Evolutionary conservation across 2,797 vertebrate genomes (phyloP).

Genomic region (Periophthalmus magnuspinnatus): DNA sequence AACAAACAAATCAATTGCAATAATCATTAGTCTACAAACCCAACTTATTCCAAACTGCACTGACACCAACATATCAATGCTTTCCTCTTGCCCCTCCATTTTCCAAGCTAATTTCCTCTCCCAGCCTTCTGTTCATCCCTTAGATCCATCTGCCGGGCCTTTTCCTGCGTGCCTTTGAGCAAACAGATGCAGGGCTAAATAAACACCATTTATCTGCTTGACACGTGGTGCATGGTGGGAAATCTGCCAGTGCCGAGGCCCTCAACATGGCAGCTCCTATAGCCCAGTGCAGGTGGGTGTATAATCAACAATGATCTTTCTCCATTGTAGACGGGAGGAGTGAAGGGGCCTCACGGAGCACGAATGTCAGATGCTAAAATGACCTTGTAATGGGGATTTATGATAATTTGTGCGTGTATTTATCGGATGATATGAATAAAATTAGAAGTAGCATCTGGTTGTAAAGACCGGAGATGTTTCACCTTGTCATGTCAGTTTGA

Average conservation of each 20-base stretch:
- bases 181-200: slow-evolving; percentile 69
- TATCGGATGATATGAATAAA: background rate
- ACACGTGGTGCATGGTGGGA: slow-evolving; percentile 27
- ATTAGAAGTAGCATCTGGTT: slow-evolving; percentile 8
- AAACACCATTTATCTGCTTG: slow-evolving; percentile 62
- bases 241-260: slow-evolving; percentile 23
- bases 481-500: background rate
- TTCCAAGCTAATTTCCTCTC: background rate
- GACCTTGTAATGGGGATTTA: slow-evolving; percentile 4
- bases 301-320: slow-evolving; percentile 35
- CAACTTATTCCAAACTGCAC: background rate
- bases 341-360: slow-evolving; percentile 41
- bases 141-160: slow-evolving; percentile 57
- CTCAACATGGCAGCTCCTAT: slow-evolving; percentile 46
- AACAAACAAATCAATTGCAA: no score
- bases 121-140: slow-evolving; percentile 10
- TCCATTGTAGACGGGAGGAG: slow-evolving; percentile 27
- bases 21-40: no score
- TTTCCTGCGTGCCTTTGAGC: slow-evolving; percentile 27
- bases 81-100: background rate
- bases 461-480: background rate
- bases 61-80: background rate
- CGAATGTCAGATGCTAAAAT: slow-evolving; percentile 1
- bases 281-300: slow-evolving; percentile 56
- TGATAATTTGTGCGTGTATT: background rate